Percentiles rank a stretch among this genome's conserved stretches.
phyloP scores from a whole-genome alignment of 1,140 invertebrate species.

The Danaus plexippus region DNA sequence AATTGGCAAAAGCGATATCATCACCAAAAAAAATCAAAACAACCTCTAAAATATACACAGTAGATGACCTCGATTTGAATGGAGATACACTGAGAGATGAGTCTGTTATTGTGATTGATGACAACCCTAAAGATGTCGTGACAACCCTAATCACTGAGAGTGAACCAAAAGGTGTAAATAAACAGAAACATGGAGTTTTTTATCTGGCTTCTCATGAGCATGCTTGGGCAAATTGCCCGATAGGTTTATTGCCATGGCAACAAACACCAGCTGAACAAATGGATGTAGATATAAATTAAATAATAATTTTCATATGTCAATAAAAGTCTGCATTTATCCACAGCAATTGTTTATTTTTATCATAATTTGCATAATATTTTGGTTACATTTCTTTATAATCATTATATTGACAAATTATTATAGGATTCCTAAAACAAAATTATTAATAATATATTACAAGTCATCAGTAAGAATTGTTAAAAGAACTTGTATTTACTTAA shows the following conservation, averaged over 20 bases:
- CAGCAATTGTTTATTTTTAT: conserved; percentile 66
- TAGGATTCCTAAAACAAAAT: conserved; percentile 56
- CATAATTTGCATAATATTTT: conserved; percentile 68
- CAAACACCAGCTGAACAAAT: conserved; percentile 11
- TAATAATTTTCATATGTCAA: conserved; percentile 16
- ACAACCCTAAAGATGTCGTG: conserved; percentile 7
- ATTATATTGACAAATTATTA: conserved; percentile 61
- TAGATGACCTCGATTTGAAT: conserved; percentile 39
- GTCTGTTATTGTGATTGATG: conserved; percentile 5
- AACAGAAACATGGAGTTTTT: conserved; percentile 35
- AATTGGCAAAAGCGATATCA: conserved; percentile 51
- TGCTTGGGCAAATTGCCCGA: conserved; percentile 41
- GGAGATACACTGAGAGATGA: conserved; percentile 2
- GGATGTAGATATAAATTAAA: conserved; percentile 19
- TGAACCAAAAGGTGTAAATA: conserved; percentile 7
- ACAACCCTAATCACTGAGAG: conserved; percentile 7
- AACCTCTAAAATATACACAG: conserved; percentile 45
- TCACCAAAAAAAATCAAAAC: conserved; percentile 32
- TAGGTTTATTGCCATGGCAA: conserved; percentile 43
- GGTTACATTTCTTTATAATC: conserved; percentile 59
- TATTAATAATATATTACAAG: conserved; percentile 58
- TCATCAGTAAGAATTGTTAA: conserved; percentile 16
- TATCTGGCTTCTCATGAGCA: conserved; percentile 31
- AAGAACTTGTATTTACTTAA: conserved; percentile 4
- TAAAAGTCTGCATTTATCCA: conserved; percentile 23